A percentile compares a stretch with the other conserved stretches of the same genome.
phyloP scores from a whole-genome alignment of 92 coral and sea anemone genomes.

The Porites divaricata region DNA sequence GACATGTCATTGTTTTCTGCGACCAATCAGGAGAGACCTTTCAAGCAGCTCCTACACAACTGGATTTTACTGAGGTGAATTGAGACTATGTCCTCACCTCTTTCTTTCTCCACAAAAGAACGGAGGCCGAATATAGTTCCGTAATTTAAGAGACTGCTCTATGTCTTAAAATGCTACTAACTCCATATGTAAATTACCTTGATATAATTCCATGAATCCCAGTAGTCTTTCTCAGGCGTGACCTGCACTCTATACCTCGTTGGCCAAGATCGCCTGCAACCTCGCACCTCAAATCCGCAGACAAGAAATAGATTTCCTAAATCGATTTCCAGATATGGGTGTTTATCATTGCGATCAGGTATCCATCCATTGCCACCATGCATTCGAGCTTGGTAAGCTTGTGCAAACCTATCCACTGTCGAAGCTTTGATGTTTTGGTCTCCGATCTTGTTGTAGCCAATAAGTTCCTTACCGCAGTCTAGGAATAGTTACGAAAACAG shows the following conservation, averaged over 20 bases:
- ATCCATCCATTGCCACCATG: slow-evolving; percentile 4
- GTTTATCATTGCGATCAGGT: not conserved
- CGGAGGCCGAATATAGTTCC: too few species aligned
- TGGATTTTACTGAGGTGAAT: too few species aligned
- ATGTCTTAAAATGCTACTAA: too few species aligned
- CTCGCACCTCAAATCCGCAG: slow-evolving; percentile 27
- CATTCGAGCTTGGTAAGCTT: not conserved
- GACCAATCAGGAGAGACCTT: too few species aligned
- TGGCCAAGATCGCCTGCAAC: not conserved
- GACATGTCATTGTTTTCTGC: too few species aligned
- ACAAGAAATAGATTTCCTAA: slow-evolving; percentile 3
- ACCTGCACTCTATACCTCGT: slow-evolving; percentile 30
- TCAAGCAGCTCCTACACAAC: too few species aligned
- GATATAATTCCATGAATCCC: slow-evolving; percentile 39
- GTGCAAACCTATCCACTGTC: not conserved
- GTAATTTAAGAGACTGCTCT: too few species aligned
- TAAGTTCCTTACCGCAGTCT: not conserved
- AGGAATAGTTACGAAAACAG: too few species aligned
- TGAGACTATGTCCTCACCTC: too few species aligned
- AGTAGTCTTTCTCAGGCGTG: slow-evolving; percentile 17
- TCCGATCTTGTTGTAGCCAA: not conserved
- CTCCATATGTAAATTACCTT: slow-evolving; percentile 15
- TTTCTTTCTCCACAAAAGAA: too few species aligned
- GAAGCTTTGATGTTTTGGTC: not conserved
- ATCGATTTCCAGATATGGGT: slow-evolving; percentile 6